Evolutionary conservation across 2,888 invertebrate species (phyloP), one percentile per base, ranked within the genome.

Genomic region (Tiphia femorata): DNA sequence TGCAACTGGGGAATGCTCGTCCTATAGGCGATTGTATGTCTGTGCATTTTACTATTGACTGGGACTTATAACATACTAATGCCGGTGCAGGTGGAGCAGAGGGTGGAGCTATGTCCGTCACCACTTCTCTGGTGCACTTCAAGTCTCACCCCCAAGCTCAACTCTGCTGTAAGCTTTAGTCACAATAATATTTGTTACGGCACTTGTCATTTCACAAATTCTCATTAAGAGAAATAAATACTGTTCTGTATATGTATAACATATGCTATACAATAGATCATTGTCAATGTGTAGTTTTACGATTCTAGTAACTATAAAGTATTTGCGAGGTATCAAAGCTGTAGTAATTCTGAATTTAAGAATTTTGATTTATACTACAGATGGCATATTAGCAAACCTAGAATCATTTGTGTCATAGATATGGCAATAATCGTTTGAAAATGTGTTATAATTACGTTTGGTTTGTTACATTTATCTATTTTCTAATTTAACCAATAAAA

Each of bases 61-160:
- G 72, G 70, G 69, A 75, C 58, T n/a, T 70, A 52, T 80, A 80
- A 81, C 78, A 76, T 73, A 80, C 80, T 80, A 79, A 81, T 81
- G 70, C 75, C 72, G 81, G 80, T 80, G 78, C 80, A 82, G 82
- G 81, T 81, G 80, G 77, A 79, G 79, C 72, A 68, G 77, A 78
- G 73, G 77, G 72, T 77, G 81, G 75, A 77, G 76, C 78, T 75
- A 75, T 75, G 67, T 69, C 75, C 71, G 70, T 74, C 72, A 72
- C 76, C 76, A 78, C 78, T 78, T 75, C 77, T 78, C 71, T 76
- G 76, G 76, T 79, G 75, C 77, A 76, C 74, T 77, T 64, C 73
- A 73, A 82, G 67, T 76, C 77, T 75, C 78, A 76, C 70, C 65
- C 75, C 67, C 79, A 81, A 80, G 77, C 76, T 73, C 79, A 78